These are phyloP conservation scores for Argynnis bischoffii DNA, from an alignment of 2,888 invertebrate species.

Conservation along the genomic window DNA sequence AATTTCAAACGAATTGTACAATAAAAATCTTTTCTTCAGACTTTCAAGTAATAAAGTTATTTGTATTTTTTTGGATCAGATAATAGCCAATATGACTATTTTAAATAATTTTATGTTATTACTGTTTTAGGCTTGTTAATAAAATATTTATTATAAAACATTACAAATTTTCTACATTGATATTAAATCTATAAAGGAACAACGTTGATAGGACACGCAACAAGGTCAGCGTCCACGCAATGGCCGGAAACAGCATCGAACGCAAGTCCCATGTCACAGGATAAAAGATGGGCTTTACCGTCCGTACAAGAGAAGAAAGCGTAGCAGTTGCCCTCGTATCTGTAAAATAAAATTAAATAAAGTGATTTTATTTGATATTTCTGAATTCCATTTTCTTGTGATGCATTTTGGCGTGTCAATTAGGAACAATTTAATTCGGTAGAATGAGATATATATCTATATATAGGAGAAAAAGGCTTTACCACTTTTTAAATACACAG, in stretches of 20 bases:
- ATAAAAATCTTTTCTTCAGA: too few species aligned
- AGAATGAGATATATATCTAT: too few species aligned
- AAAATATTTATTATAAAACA: background rate
- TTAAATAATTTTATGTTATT: background rate
- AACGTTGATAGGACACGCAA: conserved; percentile 37
- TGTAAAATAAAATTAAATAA: conserved; percentile 38
- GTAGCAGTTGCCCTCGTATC: conserved; percentile 57
- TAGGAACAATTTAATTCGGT: too few species aligned
- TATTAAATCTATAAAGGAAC: conserved; percentile 1
- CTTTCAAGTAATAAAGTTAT: too few species aligned
- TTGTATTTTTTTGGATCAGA: too few species aligned
- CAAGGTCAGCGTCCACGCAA: conserved; percentile 52
- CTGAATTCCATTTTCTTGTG: too few species aligned
- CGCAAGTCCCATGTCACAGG: conserved; percentile 60
- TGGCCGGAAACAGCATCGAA: conserved; percentile 53
- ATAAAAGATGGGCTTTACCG: conserved; percentile 56
- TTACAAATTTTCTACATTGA: background rate
- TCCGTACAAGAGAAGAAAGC: conserved; percentile 61
- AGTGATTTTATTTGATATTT: background rate
- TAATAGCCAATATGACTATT: too few species aligned
- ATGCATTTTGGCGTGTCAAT: too few species aligned
- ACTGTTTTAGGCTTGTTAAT: background rate
- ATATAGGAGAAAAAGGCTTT: too few species aligned
- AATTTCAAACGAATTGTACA: too few species aligned
- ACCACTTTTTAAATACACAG: too few species aligned